Base-by-base conservation (phyloP, 1,140 invertebrate species). In the Drepana arcuata region DNA sequence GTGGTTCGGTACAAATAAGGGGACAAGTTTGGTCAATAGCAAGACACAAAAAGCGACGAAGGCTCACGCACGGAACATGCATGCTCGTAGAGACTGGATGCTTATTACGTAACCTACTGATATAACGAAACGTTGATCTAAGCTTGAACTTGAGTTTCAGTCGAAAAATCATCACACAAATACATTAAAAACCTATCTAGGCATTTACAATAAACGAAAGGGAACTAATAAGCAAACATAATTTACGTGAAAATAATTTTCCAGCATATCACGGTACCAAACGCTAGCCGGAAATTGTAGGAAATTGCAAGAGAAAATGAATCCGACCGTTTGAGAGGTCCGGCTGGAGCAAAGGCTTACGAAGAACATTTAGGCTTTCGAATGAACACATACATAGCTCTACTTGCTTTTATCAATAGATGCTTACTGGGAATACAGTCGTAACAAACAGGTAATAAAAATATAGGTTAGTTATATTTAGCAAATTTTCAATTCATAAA, bases 291-390 rank as follows among this genome's bases (percentile, higher is more conserved):
- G 77, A 82, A 79, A 82, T 82, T 79, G 73, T 78, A 79, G 77
- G 77, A 82, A 82, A 82, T 82, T 82, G 74, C 74, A 66, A 72
- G 71, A 82, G 72, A 79, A 79, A 79, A 82, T 82, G 74, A 82
- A 75, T 79, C 67, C 63, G 57, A 64, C 68, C 63, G 63, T 67
- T 69, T 66, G 57, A 68, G 63, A 77, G 69, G 69, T 67, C 59
- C 61, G 54, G 51, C 55, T 49, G 43, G 59, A 65, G 43, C 43
- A 34, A 47, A 59, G 46, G 54, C 49, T 63, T 53, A 61, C 46
- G 48, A 55, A 52, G 43, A 48, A 38, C 45, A 51, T 59, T 59
- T 56, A 41, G 40, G 37, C 28, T 44, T 54, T 48, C 28, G 36
- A 33, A 47, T 38, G 12, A n/a, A n/a, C n/a, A n/a, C n/a, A n/a